A percentile compares a stretch with the other conserved stretches of the same genome.
Evolutionary conservation across 2,113 vertebrate genomes (phyloP).

Genomic region (Megaceryle maxima): DNA sequence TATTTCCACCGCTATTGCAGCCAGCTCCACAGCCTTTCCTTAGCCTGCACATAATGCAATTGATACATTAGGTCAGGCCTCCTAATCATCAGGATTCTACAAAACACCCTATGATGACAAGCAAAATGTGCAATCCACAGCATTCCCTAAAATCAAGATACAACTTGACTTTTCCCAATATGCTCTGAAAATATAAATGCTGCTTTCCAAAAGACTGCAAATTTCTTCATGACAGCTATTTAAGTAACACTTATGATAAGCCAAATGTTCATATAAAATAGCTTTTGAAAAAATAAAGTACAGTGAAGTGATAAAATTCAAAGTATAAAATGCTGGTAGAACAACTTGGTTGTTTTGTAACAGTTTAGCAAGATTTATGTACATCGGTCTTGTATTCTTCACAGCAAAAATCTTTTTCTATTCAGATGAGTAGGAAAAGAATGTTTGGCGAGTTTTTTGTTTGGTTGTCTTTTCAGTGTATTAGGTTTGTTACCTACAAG

Average conservation of each 20-base stretch:
- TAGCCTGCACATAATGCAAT: constrained; percentile 75
- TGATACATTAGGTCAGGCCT: background rate
- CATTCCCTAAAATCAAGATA: background rate
- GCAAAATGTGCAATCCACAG: background rate
- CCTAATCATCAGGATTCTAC: background rate
- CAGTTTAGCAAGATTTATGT: background rate
- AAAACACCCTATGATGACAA: background rate
- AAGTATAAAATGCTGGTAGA: background rate
- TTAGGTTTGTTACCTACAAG: background rate
- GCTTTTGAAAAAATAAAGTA: background rate
- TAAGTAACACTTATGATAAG: background rate
- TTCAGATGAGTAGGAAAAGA: background rate
- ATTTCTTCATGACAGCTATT: background rate
- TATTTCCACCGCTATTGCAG: constrained; percentile 97
- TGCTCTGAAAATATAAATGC: background rate
- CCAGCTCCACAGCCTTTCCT: constrained; percentile 97
- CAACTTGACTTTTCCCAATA: background rate
- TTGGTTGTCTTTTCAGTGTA: background rate
- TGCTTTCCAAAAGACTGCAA: background rate
- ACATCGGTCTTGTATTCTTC: background rate
- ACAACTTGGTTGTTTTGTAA: background rate
- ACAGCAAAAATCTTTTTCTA: background rate
- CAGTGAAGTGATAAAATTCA: background rate
- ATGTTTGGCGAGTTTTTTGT: background rate
- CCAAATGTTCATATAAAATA: background rate